These are phyloP conservation scores for Eristalis intricaria DNA, from an alignment of 2,888 invertebrate genomes.

Conservation along the genomic window DNA sequence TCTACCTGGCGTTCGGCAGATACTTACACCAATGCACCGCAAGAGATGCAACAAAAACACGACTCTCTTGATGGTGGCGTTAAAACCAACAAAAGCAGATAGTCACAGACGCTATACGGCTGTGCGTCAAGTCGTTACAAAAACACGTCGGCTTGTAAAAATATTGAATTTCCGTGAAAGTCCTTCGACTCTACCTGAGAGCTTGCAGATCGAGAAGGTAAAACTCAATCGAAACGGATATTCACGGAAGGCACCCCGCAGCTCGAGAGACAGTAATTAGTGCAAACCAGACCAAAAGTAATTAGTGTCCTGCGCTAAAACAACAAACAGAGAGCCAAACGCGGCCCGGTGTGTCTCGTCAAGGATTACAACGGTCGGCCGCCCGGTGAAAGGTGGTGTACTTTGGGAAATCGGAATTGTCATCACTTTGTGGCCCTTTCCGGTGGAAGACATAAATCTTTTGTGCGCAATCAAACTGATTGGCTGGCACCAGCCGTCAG, in stretches of 20 bases:
- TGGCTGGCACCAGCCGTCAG: conserved; percentile 18
- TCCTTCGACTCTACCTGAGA: conserved; percentile 3
- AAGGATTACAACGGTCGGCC: conserved; percentile 20
- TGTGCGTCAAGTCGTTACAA: background rate
- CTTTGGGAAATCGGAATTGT: conserved; percentile 26
- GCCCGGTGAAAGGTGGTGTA: background rate
- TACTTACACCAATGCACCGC: background rate
- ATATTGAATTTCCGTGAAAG: conserved; percentile 42
- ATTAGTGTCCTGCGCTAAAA: conserved; percentile 43
- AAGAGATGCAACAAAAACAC: background rate
- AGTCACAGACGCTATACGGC: background rate
- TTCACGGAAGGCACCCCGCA: conserved; percentile 27
- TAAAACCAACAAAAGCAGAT: conserved; percentile 29
- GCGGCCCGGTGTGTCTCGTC: conserved; percentile 30
- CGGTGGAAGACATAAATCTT: conserved; percentile 29
- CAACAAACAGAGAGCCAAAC: conserved; percentile 43
- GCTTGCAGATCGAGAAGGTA: conserved; percentile 1
- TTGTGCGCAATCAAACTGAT: conserved; percentile 44
- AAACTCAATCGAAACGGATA: conserved; percentile 22
- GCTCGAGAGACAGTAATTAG: conserved; percentile 28
- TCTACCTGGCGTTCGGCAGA: conserved; percentile 14
- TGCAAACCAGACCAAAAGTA: conserved; percentile 53
- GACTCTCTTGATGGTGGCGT: conserved; percentile 20
- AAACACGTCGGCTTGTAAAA: conserved; percentile 15
- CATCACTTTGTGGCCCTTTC: background rate